Base-by-base conservation (phyloP, 2,113 vertebrate species). In the Protobothrops flavoviridis region DNA sequence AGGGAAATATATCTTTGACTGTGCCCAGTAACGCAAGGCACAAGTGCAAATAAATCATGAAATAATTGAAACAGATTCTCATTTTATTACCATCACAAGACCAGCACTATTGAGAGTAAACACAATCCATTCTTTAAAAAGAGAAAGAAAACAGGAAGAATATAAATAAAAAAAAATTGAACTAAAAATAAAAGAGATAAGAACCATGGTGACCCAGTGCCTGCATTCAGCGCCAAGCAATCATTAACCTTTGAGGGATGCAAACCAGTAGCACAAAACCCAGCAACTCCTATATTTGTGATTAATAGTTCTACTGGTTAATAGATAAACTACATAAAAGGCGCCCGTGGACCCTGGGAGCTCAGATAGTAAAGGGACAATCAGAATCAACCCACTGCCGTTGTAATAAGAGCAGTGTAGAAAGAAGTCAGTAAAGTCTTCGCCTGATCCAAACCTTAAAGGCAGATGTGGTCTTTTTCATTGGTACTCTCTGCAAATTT, bases 11-110 rank as follows among this genome's bases (percentile, higher is more conserved):
- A 0, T 74, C 95, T 95, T 92, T 23, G 23, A 93, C 57, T 15
- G 13, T 57, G 13, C 64, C 48, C 33, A 81, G 61, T 29, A 17
- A n/a, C 3, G 20, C 59, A 74, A 53, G n/a, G 20, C 9, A 91
- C 10, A 69, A 24, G 94, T 94, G 48, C 91, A 91, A 57, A 61
- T 88, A 87, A 87, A 33, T 94, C n/a, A 91, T 20, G 13, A 93
- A 93, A 91, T 55, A 10, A 23, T 92, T 94, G 90, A 23, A 50
- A 94, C 55, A 33, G 39, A 21, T 69, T 15, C 20, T 69, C 45
- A 69, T 43, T 20, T 81, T 81, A 81, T 81, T 81, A 20, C 33
- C 33, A 21, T 81, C 74, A 81, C 74, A 81, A 81, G 74, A 81
- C 74, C 20, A 43, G 17, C 33, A 81, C 74, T 43, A 81, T 81